phyloP scores from a whole-genome alignment of 2,113 vertebrate genomes.

The Thamnophis sirtalis region DNA sequence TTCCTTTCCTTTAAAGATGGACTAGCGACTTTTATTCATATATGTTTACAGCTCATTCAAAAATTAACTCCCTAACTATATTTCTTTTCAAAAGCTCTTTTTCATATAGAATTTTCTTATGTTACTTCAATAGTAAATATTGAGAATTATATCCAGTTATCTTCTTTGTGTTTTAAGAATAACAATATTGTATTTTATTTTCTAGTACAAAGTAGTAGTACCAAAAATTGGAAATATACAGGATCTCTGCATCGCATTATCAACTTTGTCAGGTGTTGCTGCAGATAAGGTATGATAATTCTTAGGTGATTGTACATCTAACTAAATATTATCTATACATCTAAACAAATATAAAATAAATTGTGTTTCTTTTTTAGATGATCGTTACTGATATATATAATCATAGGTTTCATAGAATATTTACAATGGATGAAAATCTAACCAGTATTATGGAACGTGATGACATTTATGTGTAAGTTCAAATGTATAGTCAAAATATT shows the following conservation, averaged over 20 bases:
- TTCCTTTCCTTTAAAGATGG: not conserved
- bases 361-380: constrained; percentile 72
- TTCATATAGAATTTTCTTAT: not conserved
- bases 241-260: constrained; percentile 91
- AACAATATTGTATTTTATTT: constrained; percentile 50
- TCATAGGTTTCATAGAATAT: constrained; percentile 98
- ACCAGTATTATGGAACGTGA: constrained; percentile 98
- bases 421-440: constrained; percentile 93
- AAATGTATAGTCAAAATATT: not conserved
- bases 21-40: not conserved
- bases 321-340: constrained; percentile 22
- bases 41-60: not conserved
- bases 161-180: constrained; percentile 4
- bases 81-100: not conserved
- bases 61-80: not conserved
- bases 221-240: constrained; percentile 97
- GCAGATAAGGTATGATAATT: constrained; percentile 86
- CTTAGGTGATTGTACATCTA: constrained; percentile 6
- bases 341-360: constrained; percentile 43
- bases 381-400: constrained; percentile 99
- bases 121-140: not conserved
- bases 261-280: constrained; percentile 81
- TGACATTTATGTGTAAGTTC: constrained; percentile 96
- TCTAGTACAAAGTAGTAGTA: constrained; percentile 95
- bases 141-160: not conserved